A percentile compares a stretch with the other conserved stretches of the same genome.
Conservation (phyloP, 2,113 vertebrate genomes). For the Bolborhynchus lineola region DNA sequence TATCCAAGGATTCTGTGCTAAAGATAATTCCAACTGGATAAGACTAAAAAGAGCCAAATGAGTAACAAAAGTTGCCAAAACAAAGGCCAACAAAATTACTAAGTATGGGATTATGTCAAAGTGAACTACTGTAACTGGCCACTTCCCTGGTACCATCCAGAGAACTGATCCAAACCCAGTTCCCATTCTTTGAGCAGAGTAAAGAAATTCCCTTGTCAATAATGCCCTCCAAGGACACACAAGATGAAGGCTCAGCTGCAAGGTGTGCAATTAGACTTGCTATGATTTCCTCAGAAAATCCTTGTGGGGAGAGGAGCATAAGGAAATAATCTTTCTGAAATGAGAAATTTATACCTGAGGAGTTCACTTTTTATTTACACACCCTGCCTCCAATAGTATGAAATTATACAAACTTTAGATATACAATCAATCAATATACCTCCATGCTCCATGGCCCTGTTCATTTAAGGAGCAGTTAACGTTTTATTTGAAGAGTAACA, state of each 20-base stretch:
- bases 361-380: not conserved
- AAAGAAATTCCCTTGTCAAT: not conserved
- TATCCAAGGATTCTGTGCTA: not conserved
- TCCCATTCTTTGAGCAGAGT: not conserved
- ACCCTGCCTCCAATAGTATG: not conserved
- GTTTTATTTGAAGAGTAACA: not conserved
- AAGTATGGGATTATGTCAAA: not conserved
- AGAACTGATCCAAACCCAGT: not conserved
- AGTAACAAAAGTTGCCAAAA: not conserved
- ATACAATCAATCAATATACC: not conserved
- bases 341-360: not conserved
- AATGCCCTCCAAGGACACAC: not conserved
- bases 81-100: not conserved
- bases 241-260: not conserved
- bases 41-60: not conserved
- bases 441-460: not conserved
- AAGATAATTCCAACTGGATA: not conserved
- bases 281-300: not conserved
- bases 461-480: not conserved
- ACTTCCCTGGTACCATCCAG: not conserved
- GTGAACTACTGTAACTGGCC: not conserved
- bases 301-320: not conserved
- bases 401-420: not conserved
- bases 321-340: not conserved
- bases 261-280: not conserved